Evolutionary conservation across 1,140 invertebrate species (phyloP).

Genomic region (Platyura marginata): DNA sequence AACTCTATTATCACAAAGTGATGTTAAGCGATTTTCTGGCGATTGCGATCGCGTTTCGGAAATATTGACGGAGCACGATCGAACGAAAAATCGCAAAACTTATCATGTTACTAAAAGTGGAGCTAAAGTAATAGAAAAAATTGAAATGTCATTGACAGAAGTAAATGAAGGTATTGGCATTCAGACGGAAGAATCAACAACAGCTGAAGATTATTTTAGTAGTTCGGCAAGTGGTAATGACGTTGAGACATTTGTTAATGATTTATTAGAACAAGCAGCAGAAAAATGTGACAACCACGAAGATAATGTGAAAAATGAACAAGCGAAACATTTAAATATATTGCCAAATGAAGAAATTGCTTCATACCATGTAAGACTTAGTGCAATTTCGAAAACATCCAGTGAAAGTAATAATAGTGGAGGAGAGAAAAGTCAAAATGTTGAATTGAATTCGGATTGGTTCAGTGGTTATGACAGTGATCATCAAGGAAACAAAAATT

Average conservation of each 20-base stretch:
- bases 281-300: slow-evolving; percentile 2
- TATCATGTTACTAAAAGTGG: slow-evolving; percentile 7
- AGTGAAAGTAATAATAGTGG: slow-evolving; percentile 20
- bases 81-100: slow-evolving; percentile 19
- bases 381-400: slow-evolving; percentile 21
- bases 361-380: slow-evolving; percentile 8
- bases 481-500: slow-evolving; percentile 6
- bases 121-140: slow-evolving; percentile 1
- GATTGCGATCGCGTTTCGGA: slow-evolving; percentile 19
- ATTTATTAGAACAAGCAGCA: slow-evolving; percentile 30
- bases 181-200: slow-evolving; percentile 31
- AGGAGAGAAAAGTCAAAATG: slow-evolving; percentile 7
- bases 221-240: slow-evolving; percentile 25
- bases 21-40: slow-evolving; percentile 20
- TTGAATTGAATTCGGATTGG: not conserved
- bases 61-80: slow-evolving; percentile 15
- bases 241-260: slow-evolving; percentile 34
- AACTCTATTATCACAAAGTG: slow-evolving; percentile 8
- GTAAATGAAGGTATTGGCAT: slow-evolving; percentile 23
- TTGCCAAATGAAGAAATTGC: not conserved
- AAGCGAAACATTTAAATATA: not conserved
- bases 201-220: slow-evolving; percentile 39
- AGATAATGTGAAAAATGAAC: not conserved
- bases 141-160: not conserved
- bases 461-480: slow-evolving; percentile 5